Conservation (phyloP, 2,797 vertebrate genomes). For the Sylvia borin region DNA sequence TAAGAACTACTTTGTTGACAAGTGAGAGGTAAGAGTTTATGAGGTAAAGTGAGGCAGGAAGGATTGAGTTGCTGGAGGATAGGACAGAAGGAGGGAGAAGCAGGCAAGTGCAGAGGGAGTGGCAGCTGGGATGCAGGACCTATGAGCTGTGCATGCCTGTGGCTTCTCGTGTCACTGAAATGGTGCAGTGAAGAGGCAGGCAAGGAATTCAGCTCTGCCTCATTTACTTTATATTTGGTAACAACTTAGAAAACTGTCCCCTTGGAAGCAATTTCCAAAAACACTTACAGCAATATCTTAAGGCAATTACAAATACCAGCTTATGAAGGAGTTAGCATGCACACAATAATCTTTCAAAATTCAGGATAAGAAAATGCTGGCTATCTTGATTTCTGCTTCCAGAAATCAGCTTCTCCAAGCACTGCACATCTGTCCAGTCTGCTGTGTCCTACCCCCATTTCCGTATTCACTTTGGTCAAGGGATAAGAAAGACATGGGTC, state of each 20-base stretch:
- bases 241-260: not conserved
- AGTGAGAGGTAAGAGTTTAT: not conserved
- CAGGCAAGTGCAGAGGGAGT: rapidly evolving
- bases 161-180: constrained; percentile 11
- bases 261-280: not conserved
- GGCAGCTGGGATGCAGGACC: not conserved
- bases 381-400: not conserved
- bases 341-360: not conserved
- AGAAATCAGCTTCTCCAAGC: not conserved
- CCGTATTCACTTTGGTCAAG: not conserved
- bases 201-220: not conserved
- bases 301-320: not conserved
- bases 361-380: not conserved
- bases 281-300: not conserved
- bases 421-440: not conserved
- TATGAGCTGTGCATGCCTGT: not conserved
- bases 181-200: not conserved
- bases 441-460: not conserved
- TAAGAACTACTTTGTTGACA: not conserved
- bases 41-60: not conserved
- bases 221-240: not conserved
- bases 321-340: not conserved
- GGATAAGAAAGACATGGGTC: not conserved
- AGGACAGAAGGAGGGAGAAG: not conserved
- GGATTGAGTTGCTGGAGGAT: not conserved